Conservation (phyloP, 2,888 invertebrate genomes). For the Glaucopsyche alexis region DNA sequence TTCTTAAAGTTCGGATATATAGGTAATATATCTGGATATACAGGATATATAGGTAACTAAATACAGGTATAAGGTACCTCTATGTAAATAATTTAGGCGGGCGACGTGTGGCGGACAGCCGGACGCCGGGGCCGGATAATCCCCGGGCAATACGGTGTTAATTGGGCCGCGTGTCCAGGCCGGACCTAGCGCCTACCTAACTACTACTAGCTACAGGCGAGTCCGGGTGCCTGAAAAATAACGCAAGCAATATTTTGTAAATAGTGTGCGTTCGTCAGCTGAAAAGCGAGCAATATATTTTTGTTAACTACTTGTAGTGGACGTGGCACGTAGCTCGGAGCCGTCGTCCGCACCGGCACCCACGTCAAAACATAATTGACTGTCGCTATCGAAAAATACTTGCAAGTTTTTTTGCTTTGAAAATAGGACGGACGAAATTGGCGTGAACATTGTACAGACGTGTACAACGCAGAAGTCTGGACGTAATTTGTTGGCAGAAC, state of each 20-base stretch:
- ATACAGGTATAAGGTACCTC: no score
- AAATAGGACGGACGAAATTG: not conserved
- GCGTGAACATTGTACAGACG: not conserved
- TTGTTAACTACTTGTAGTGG: not conserved
- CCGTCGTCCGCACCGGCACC: constrained; percentile 3
- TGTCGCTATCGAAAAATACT: not conserved
- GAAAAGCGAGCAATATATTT: not conserved
- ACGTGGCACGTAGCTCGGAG: not conserved
- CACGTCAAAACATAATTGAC: constrained; percentile 11
- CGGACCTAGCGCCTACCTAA: not conserved
- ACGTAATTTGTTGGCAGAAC: not conserved
- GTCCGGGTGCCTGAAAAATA: not conserved
- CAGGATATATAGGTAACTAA: no score
- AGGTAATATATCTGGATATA: no score
- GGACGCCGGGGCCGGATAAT: not conserved
- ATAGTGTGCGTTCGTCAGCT: not conserved
- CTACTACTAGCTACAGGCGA: not conserved
- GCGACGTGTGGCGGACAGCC: not conserved
- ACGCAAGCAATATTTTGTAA: not conserved
- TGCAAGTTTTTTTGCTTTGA: not conserved
- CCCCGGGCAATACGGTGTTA: not conserved
- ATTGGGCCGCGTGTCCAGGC: constrained; percentile 1
- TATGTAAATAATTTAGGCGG: not conserved
- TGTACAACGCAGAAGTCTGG: not conserved
- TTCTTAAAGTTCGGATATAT: no score